A percentile compares a stretch with the other conserved stretches of the same genome.
phyloP scores from a whole-genome alignment of 2,888 invertebrate genomes.

The Platerodrilus igneus region DNA sequence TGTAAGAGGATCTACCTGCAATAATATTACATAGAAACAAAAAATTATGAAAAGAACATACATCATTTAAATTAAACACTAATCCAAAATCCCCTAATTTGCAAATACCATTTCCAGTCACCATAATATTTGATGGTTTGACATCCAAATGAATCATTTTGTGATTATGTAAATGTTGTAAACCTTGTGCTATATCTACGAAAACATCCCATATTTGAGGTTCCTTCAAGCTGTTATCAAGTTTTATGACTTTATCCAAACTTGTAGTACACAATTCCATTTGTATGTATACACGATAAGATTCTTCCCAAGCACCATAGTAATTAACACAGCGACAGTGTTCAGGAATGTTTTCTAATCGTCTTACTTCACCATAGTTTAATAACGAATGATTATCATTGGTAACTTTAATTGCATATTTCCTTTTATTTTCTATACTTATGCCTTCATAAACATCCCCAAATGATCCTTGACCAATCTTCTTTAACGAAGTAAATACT shows the following conservation, averaged over 20 bases:
- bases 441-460: conserved; percentile 67
- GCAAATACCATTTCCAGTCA: conserved; percentile 59
- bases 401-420: conserved; percentile 69
- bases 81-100: conserved; percentile 75
- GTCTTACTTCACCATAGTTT: conserved; percentile 59
- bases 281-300: conserved; percentile 62
- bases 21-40: conserved; percentile 4
- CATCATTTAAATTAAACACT: conserved; percentile 58
- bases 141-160: conserved; percentile 71
- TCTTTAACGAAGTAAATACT: conserved; percentile 57
- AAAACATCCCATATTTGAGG: conserved; percentile 62
- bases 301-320: conserved; percentile 70
- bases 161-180: conserved; percentile 63
- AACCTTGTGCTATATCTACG: conserved; percentile 57
- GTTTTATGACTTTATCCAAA: conserved; percentile 55
- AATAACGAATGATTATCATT: conserved; percentile 57
- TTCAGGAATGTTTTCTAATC: conserved; percentile 62
- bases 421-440: conserved; percentile 59
- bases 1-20: conserved; percentile 26
- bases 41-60: conserved; percentile 28
- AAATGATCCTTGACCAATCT: conserved; percentile 71
- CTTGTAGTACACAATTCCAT: conserved; percentile 66
- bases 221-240: conserved; percentile 57
- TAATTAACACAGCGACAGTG: conserved; percentile 65
- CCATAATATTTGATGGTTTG: conserved; percentile 72